A percentile compares a stretch with the other conserved stretches of the same genome.
phyloP scores from a whole-genome alignment of 2,113 vertebrate genomes.

The Bungarus multicinctus region DNA sequence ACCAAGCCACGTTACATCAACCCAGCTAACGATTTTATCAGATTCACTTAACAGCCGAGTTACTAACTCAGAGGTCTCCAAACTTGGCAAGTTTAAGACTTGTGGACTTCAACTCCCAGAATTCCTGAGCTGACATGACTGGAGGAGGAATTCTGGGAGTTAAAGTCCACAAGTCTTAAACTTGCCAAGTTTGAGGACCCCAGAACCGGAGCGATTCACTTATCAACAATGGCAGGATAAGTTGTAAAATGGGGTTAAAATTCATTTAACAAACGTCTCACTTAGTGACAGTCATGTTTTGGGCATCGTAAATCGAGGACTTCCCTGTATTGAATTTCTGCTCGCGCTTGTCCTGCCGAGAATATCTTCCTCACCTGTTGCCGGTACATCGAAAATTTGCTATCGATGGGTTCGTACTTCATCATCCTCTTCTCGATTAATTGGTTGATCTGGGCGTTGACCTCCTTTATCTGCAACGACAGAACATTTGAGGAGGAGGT shows the following conservation, averaged over 20 bases:
- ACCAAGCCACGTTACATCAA: background rate
- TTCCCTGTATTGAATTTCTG: background rate
- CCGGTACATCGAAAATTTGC: slow-evolving; percentile 88
- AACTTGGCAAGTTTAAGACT: too few relatives aligned
- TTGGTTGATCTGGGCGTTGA: slow-evolving; percentile 85
- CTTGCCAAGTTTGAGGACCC: too few relatives aligned
- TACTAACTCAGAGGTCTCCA: too few relatives aligned
- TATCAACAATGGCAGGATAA: background rate
- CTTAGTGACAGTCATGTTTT: background rate
- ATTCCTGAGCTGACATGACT: too few relatives aligned
- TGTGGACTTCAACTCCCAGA: too few relatives aligned
- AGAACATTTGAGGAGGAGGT: background rate
- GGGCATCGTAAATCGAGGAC: fast-evolving
- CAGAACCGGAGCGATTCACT: background rate
- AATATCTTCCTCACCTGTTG: slow-evolving; percentile 83
- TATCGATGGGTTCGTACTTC: slow-evolving; percentile 87
- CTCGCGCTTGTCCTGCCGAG: slow-evolving; percentile 7
- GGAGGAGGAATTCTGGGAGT: too few relatives aligned
- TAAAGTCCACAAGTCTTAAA: too few relatives aligned
- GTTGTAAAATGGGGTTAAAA: background rate
- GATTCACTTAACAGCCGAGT: too few relatives aligned
- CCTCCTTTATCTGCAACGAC: slow-evolving; percentile 81
- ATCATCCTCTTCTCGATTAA: slow-evolving; percentile 92
- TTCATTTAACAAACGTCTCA: background rate
- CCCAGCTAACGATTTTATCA: background rate